Base-by-base conservation (phyloP, 2,113 vertebrate species). In the Syrrhaptes paradoxus region DNA sequence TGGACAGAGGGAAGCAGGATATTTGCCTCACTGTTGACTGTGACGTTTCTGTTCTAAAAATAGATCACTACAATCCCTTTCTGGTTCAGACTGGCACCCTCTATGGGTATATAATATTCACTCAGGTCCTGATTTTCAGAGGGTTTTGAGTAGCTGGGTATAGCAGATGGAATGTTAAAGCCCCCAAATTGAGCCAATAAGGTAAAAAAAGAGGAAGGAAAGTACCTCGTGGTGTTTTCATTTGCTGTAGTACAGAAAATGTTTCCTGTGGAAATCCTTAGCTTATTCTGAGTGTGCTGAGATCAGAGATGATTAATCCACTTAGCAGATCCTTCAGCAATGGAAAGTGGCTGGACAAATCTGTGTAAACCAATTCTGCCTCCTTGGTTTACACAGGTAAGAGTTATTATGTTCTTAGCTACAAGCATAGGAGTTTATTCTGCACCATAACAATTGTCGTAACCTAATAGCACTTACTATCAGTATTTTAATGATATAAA, bases 11-110 rank as follows among this genome's bases (percentile, higher is more conserved):
- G 57, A 89, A 89, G 94, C 93, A 91, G 87, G 93, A 54, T 95
- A 51, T 92, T 77, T 95, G 80, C 89, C 84, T 93, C 61, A 19
- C 91, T 96, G 68, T 57, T 89, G 91, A 81, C 84, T 87, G 77
- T 95, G 95, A 89, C 89, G 95, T 95, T 95, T 87, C 54, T 94
- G 84, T 87, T 84, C 95, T 91, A 92, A 96, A 94, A 95, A 92
- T 95, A 96, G 89, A 94, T 68, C 43, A 36, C 89, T 90, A 81
- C 76, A 75, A 48, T 95, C 75, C 61, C 61, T 57, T 86, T 80
- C 79, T 91, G 36, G 65, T 91, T 93, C 74, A 76, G 91, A 73
- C 61, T 0, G 0, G 45, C 89, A 89, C 65, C 58, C 62, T 89
- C 49, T 75, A 4, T 5, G n/a, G 41, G 45, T 85, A 52, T 24